Percentiles rank a stretch among this genome's conserved stretches.
These are phyloP conservation scores for Aptenodytes patagonicus DNA, from an alignment of 2,113 vertebrate genomes.

Conservation along the genomic window DNA sequence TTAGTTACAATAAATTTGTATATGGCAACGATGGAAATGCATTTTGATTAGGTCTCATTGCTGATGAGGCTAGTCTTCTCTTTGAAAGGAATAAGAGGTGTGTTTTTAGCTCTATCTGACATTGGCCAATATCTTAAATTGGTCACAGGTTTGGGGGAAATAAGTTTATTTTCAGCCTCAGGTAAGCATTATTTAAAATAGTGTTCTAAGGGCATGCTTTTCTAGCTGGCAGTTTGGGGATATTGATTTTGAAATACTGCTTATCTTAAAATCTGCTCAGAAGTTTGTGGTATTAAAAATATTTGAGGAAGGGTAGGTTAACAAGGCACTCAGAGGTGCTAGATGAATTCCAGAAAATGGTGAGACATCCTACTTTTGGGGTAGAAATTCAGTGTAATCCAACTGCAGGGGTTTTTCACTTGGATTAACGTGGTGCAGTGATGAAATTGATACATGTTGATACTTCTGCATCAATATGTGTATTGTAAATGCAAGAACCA, in stretches of 20 bases:
- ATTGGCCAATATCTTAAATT: neutral
- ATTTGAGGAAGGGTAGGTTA: neutral
- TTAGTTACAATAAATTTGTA: neutral
- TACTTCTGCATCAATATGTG: neutral
- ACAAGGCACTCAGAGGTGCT: neutral
- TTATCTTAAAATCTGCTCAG: neutral
- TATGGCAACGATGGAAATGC: neutral
- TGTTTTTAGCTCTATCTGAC: neutral
- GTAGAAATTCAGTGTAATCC: neutral
- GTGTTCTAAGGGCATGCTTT: neutral
- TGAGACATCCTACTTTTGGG: neutral
- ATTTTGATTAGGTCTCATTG: neutral
- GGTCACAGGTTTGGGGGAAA: neutral
- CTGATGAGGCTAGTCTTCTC: neutral
- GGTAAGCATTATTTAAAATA: neutral
- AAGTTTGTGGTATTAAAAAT: neutral
- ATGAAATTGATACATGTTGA: neutral
- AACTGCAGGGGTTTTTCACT: neutral
- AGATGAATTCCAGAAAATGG: neutral
- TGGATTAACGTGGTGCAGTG: rapidly evolving
- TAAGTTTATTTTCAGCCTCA: neutral
- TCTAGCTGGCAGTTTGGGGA: neutral
- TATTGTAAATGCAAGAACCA: neutral
- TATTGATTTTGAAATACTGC: neutral
- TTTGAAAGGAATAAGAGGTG: neutral